Percentiles rank a stretch among this genome's conserved stretches.
Evolutionary conservation across 2,113 vertebrate genomes (phyloP).

Genomic region (Phodopus roborovskii): DNA sequence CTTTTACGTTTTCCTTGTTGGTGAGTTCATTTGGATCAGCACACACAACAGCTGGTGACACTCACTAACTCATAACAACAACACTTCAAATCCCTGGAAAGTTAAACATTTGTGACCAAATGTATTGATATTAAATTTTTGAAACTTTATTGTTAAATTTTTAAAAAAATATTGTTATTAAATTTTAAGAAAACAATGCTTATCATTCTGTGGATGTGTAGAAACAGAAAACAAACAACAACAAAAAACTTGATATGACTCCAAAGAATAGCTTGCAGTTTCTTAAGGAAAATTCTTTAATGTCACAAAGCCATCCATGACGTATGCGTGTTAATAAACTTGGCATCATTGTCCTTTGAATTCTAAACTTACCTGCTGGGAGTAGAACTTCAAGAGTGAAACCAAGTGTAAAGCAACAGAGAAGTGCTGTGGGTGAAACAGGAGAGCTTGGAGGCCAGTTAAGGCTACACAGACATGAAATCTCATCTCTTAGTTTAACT

Average conservation of each 20-base stretch:
- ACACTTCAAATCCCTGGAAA: slow-evolving; percentile 63
- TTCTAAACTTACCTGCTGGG: slow-evolving; percentile 71
- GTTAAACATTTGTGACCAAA: slow-evolving; percentile 67
- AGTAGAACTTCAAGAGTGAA: slow-evolving; percentile 37
- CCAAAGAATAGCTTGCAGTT: slow-evolving; percentile 78
- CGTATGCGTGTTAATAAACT: slow-evolving; percentile 71
- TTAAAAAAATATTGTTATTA: no score
- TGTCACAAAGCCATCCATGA: slow-evolving; percentile 77
- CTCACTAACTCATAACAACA: slow-evolving; percentile 80
- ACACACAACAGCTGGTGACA: slow-evolving; percentile 68
- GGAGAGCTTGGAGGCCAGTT: background rate
- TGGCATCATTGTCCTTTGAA: slow-evolving; percentile 75
- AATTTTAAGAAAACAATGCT: slow-evolving; percentile 62
- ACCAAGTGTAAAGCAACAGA: background rate
- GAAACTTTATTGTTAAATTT: no score
- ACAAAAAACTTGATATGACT: slow-evolving; percentile 79
- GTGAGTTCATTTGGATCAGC: slow-evolving; percentile 56
- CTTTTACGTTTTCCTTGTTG: slow-evolving; percentile 73
- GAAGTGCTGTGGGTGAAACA: background rate
- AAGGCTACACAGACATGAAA: slow-evolving; percentile 57
- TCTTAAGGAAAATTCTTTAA: slow-evolving; percentile 70
- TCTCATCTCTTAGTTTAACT: background rate
- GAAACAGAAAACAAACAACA: background rate
- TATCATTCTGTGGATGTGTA: slow-evolving; percentile 72
- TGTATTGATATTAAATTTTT: slow-evolving; percentile 76